Percentiles rank a stretch among this genome's conserved stretches.
Evolutionary conservation across 2,797 vertebrate genomes (phyloP).

Genomic region (Manis pentadactyla): DNA sequence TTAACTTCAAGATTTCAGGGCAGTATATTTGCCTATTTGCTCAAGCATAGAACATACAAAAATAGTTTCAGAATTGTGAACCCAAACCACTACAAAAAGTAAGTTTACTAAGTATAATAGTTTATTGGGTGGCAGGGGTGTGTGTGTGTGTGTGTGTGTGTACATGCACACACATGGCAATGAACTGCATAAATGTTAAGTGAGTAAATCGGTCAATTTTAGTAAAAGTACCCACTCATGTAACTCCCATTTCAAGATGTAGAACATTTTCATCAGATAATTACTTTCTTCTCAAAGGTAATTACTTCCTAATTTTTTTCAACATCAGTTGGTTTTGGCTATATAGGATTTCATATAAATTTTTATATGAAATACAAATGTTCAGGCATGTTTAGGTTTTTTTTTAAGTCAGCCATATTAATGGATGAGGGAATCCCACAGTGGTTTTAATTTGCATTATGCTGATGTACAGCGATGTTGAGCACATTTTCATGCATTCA

Average conservation of each 20-base stretch:
- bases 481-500: neutral
- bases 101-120: neutral
- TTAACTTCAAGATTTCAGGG: neutral
- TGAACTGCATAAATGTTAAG: neutral
- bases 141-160: neutral
- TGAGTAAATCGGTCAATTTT: slow-evolving; percentile 3
- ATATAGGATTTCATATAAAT: neutral
- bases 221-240: neutral
- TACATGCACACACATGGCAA: neutral
- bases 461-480: neutral
- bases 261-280: slow-evolving; percentile 6
- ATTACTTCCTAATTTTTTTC: neutral
- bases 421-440: neutral
- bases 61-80: neutral
- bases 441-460: slow-evolving; percentile 29
- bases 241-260: neutral
- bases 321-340: neutral
- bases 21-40: neutral
- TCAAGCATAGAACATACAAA: neutral
- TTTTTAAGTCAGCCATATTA: slow-evolving; percentile 6
- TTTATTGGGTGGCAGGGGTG: neutral
- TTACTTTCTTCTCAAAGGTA: neutral
- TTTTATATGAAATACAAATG: no score
- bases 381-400: neutral
- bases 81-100: neutral